A percentile compares a stretch with the other conserved stretches of the same genome.
Evolutionary conservation across 2,113 vertebrate genomes (phyloP).

Genomic region (Misgurnus mizolepis): DNA sequence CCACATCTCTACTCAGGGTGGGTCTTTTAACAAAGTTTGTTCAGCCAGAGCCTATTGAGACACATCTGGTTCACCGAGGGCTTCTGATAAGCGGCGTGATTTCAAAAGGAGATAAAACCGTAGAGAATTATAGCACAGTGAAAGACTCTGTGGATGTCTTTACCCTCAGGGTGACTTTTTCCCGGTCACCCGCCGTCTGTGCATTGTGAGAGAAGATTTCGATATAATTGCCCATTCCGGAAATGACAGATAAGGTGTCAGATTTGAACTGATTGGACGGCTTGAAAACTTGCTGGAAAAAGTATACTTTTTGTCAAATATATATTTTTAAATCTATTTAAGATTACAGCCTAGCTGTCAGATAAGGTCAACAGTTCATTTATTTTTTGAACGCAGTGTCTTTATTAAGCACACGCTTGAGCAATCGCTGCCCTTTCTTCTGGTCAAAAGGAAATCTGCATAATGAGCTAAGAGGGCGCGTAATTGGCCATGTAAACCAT

Average conservation of each 20-base stretch:
- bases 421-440: slow-evolving; percentile 2
- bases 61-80: slow-evolving; percentile 32
- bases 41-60: slow-evolving; percentile 23
- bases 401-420: not conserved
- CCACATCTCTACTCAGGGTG: not conserved
- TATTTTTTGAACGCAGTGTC: not conserved
- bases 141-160: not conserved
- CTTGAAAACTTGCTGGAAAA: not conserved
- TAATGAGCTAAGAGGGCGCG: not conserved
- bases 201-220: slow-evolving; percentile 24
- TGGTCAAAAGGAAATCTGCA: not conserved
- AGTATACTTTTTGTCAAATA: no score
- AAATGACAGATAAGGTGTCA: slow-evolving; percentile 22
- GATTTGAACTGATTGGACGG: not conserved
- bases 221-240: slow-evolving; percentile 32
- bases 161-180: not conserved
- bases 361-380: not conserved
- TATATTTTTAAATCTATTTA: no score
- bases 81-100: slow-evolving; percentile 20
- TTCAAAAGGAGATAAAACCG: slow-evolving; percentile 39
- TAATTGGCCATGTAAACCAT: not conserved
- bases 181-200: not conserved
- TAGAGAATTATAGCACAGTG: not conserved
- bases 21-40: no score
- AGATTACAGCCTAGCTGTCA: not conserved